Conservation (phyloP, 2,797 vertebrate genomes). For the Pachyuromys duprasi region DNA sequence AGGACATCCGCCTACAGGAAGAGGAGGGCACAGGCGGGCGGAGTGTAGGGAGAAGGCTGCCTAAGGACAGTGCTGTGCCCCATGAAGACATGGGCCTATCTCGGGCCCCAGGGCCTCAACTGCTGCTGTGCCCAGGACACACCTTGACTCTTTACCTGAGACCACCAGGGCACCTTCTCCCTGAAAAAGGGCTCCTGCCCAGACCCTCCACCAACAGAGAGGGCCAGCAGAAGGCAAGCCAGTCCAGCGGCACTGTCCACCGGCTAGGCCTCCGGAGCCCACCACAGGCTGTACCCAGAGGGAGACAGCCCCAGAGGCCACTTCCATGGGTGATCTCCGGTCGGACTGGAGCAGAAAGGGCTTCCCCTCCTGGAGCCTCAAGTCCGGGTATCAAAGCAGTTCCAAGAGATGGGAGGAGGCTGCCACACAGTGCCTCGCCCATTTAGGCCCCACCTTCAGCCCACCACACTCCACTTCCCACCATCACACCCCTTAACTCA, state of each 20-base stretch:
- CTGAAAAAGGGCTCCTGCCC: not conserved
- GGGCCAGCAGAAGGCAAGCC: not conserved
- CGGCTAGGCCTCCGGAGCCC: not conserved
- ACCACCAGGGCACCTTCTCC: not conserved
- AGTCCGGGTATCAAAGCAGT: not conserved
- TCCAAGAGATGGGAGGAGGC: not conserved
- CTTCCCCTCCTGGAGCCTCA: slow-evolving; percentile 13
- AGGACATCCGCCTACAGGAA: slow-evolving; percentile 60
- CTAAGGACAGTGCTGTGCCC: slow-evolving; percentile 64
- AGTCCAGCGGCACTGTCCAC: not conserved
- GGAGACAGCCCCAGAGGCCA: not conserved
- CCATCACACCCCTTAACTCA: not conserved
- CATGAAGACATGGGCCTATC: not conserved
- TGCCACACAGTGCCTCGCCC: fast-evolving
- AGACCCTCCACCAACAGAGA: not conserved
- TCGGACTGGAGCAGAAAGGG: not conserved
- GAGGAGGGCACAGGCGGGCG: slow-evolving; percentile 65
- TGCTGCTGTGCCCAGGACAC: not conserved
- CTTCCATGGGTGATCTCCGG: not conserved
- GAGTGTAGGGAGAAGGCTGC: slow-evolving; percentile 79
- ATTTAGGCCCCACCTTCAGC: slow-evolving; percentile 58
- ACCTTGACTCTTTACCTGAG: slow-evolving; percentile 41
- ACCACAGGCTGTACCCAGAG: not conserved
- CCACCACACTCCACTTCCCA: slow-evolving; percentile 49
- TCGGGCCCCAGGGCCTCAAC: slow-evolving; percentile 42